phyloP scores from a whole-genome alignment of 2,797 vertebrate species.

The Botia kubotai region DNA sequence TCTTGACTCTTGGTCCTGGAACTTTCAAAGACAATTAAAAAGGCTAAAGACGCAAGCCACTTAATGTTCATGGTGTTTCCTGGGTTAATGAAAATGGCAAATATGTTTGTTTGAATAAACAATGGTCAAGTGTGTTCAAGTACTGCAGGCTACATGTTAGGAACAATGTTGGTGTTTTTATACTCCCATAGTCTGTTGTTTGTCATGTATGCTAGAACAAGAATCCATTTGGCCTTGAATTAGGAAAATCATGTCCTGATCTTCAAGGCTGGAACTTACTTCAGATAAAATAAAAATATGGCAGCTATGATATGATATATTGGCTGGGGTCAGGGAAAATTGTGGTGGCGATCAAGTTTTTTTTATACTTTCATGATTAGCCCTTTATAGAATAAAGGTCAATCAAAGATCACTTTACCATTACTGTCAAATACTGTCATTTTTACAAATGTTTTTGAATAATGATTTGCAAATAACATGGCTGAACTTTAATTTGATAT shows the following conservation, averaged over 20 bases:
- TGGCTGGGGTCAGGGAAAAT: constrained; percentile 39
- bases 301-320: constrained; percentile 50
- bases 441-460: too few relatives aligned
- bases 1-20: constrained; percentile 65
- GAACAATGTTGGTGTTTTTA: constrained; percentile 41
- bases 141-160: neutral
- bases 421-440: neutral
- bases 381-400: neutral
- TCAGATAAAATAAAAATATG: constrained; percentile 70
- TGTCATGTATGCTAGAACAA: constrained; percentile 37
- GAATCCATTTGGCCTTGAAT: constrained; percentile 70
- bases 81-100: neutral
- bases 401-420: neutral
- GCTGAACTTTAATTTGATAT: neutral
- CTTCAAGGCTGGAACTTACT: constrained; percentile 71
- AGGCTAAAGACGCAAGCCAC: constrained; percentile 64
- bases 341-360: constrained; percentile 1
- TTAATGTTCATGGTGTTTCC: constrained; percentile 63
- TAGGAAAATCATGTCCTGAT: constrained; percentile 77
- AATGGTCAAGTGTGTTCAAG: constrained; percentile 5
- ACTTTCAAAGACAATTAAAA: constrained; percentile 60
- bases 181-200: constrained; percentile 38
- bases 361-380: constrained; percentile 16
- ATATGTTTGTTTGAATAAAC: neutral
- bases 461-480: too few relatives aligned